Conservation (phyloP, 2,888 invertebrate genomes). For the Tenthredo livida region DNA sequence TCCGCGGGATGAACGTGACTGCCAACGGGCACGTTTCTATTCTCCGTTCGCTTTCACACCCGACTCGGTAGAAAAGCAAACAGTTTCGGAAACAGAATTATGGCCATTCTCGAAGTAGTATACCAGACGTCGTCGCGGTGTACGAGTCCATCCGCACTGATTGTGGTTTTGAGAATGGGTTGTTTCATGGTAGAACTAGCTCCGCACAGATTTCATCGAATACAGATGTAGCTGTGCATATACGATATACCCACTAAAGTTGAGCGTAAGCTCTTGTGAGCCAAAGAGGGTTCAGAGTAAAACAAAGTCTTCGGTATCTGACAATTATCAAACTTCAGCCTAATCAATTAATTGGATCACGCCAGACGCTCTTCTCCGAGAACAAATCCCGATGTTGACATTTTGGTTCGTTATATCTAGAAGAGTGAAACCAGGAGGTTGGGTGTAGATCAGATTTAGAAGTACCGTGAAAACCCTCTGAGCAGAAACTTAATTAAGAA, state of each 20-base stretch:
- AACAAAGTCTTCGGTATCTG: not conserved
- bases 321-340: not conserved
- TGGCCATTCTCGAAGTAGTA: not conserved
- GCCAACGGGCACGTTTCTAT: not conserved
- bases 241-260: not conserved
- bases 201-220: not conserved
- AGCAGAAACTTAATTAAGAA: not conserved
- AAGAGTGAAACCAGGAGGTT: not conserved
- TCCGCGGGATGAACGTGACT: not conserved
- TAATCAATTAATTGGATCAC: constrained; percentile 40
- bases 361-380: not conserved
- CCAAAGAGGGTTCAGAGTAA: not conserved
- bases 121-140: not conserved
- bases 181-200: not conserved
- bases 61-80: constrained; percentile 17
- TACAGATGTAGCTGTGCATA: not conserved
- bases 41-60: not conserved
- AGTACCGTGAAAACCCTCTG: not conserved
- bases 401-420: not conserved
- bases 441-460: not conserved
- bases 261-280: not conserved
- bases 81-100: constrained; percentile 2
- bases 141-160: not conserved
- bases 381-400: not conserved
- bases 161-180: not conserved